Conservation (phyloP, 2,113 vertebrate genomes). For the Leptobrachium leishanense region DNA sequence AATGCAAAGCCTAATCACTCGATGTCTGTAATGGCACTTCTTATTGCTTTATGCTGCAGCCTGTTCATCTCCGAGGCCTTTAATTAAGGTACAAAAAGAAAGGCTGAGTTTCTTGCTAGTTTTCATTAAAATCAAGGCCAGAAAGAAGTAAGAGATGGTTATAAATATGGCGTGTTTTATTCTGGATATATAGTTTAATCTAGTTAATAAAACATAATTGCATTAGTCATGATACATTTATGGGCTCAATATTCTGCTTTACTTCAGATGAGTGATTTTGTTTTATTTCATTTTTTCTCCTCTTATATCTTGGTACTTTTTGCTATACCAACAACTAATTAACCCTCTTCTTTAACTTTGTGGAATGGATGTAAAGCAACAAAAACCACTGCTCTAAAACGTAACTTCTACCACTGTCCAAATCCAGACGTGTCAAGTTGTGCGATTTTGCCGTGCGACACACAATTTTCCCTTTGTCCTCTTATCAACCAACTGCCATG, state of each 20-base stretch:
- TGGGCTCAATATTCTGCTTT: neutral
- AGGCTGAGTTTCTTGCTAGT: conserved; percentile 13
- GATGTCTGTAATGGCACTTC: neutral
- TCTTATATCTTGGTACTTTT: too few relatives aligned
- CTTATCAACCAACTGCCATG: too few relatives aligned
- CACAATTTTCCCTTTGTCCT: too few relatives aligned
- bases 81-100: conserved; percentile 33
- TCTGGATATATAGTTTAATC: conserved; percentile 16
- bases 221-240: conserved; percentile 22
- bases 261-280: neutral
- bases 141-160: neutral
- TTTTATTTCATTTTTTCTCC: too few relatives aligned
- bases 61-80: conserved; percentile 17
- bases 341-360: too few relatives aligned
- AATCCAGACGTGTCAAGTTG: too few relatives aligned
- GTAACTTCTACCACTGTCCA: too few relatives aligned
- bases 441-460: too few relatives aligned
- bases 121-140: conserved; percentile 27
- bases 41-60: neutral
- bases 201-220: conserved; percentile 19
- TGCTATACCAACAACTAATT: too few relatives aligned
- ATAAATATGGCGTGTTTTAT: conserved; percentile 24
- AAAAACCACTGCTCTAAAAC: too few relatives aligned
- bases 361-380: too few relatives aligned
- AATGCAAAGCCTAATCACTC: neutral